Conservation (phyloP, 2,797 vertebrate genomes). For the Tragelaphus oryx region DNA sequence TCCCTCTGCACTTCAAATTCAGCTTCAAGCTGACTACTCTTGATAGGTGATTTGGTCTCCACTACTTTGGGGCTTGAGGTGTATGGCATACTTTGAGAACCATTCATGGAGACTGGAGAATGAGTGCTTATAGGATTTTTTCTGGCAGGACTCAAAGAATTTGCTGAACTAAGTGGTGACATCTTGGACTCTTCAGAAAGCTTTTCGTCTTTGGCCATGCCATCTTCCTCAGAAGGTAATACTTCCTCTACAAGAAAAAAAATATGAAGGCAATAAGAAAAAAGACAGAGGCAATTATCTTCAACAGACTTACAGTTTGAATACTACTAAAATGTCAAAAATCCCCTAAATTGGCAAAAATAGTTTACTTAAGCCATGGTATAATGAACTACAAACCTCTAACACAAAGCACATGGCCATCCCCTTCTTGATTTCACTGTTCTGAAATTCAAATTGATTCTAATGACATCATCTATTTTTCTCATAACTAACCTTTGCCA, state of each 20-base stretch:
- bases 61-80: constrained; percentile 77
- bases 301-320: constrained; percentile 38
- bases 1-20: constrained; percentile 82
- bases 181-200: constrained; percentile 87
- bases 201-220: constrained; percentile 87
- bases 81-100: constrained; percentile 72
- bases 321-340: constrained; percentile 26
- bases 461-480: neutral
- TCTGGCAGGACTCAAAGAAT: constrained; percentile 79
- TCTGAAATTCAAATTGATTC: constrained; percentile 32
- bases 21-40: constrained; percentile 80
- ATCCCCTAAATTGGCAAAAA: neutral
- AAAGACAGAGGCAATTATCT: constrained; percentile 46
- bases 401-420: neutral
- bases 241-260: constrained; percentile 85
- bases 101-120: constrained; percentile 79
- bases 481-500: neutral
- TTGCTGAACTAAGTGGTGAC: constrained; percentile 89
- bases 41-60: constrained; percentile 79
- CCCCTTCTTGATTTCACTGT: neutral
- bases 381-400: constrained; percentile 18
- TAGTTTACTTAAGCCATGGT: constrained; percentile 19
- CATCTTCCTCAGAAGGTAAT: constrained; percentile 85
- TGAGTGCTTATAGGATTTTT: constrained; percentile 83
- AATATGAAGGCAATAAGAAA: constrained; percentile 27